Evolutionary conservation across 2,113 vertebrate genomes (phyloP).

Genomic region (Prolemur simus): DNA sequence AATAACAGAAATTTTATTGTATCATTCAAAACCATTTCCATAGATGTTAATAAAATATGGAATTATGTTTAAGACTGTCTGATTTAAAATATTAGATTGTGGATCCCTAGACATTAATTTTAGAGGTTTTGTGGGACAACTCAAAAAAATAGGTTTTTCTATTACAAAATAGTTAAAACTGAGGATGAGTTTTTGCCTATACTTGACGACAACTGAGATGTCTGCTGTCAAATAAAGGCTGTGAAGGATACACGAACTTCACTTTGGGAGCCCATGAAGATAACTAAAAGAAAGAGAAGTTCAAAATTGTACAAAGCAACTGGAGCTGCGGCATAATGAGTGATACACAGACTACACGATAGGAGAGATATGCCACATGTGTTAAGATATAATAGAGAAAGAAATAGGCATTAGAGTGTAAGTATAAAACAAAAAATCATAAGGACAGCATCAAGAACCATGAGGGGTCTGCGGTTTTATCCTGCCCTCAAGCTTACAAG

Average conservation of each 20-base stretch:
- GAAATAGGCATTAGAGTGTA: not conserved
- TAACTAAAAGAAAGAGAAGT: not conserved
- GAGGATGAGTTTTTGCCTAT: not conserved
- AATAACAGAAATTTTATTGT: not conserved
- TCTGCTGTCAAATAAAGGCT: not conserved
- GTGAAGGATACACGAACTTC: not conserved
- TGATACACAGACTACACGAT: not conserved
- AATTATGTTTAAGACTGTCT: not conserved
- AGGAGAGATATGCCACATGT: not conserved
- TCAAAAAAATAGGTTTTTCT: not conserved
- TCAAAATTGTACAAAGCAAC: not conserved
- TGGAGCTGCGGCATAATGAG: not conserved
- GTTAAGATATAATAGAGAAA: not conserved
- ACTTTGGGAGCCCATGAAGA: not conserved
- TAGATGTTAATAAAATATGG: not conserved
- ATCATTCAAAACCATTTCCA: not conserved
- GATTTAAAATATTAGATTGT: not conserved
- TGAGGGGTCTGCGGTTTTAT: not conserved
- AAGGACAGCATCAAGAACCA: not conserved
- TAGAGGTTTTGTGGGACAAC: not conserved
- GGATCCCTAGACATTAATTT: not conserved
- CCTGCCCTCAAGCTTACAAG: not conserved
- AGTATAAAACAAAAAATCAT: not conserved
- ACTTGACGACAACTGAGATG: not conserved
- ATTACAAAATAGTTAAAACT: not conserved